Evolutionary conservation across 2,888 invertebrate genomes (phyloP).

Genomic region (Limnephilus marmoratus): DNA sequence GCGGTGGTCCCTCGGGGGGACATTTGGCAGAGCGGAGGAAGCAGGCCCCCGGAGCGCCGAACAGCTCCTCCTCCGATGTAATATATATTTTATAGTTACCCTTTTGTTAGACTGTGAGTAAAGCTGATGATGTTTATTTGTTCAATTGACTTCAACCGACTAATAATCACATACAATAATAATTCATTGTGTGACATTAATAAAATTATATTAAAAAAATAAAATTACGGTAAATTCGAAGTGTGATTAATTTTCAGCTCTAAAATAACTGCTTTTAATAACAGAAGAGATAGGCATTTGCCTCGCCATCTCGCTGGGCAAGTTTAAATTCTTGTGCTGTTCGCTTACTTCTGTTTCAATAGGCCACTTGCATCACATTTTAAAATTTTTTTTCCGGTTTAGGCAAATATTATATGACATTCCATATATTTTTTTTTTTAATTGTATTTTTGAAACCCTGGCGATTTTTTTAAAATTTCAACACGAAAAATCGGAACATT

Average conservation of each 20-base stretch:
- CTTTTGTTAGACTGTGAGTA: slow-evolving; percentile 38
- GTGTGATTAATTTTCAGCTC: too few relatives aligned
- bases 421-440: too few relatives aligned
- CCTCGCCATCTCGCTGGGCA: too few relatives aligned
- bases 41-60: slow-evolving; percentile 87
- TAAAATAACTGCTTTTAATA: neutral
- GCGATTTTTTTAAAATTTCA: too few relatives aligned
- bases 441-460: too few relatives aligned
- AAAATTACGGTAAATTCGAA: too few relatives aligned
- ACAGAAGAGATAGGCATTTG: neutral
- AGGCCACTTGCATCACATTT: too few relatives aligned
- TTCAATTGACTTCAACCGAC: neutral
- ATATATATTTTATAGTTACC: slow-evolving; percentile 57
- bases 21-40: slow-evolving; percentile 89
- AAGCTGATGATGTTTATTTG: neutral
- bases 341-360: too few relatives aligned
- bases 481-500: too few relatives aligned
- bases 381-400: too few relatives aligned
- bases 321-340: too few relatives aligned
- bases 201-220: neutral
- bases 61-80: slow-evolving; percentile 53
- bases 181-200: neutral
- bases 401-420: too few relatives aligned
- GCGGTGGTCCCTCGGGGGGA: slow-evolving; percentile 93
- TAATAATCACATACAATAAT: neutral